Conservation (phyloP, 2,113 vertebrate species). For the Cyprinodon brontotheroides region DNA sequence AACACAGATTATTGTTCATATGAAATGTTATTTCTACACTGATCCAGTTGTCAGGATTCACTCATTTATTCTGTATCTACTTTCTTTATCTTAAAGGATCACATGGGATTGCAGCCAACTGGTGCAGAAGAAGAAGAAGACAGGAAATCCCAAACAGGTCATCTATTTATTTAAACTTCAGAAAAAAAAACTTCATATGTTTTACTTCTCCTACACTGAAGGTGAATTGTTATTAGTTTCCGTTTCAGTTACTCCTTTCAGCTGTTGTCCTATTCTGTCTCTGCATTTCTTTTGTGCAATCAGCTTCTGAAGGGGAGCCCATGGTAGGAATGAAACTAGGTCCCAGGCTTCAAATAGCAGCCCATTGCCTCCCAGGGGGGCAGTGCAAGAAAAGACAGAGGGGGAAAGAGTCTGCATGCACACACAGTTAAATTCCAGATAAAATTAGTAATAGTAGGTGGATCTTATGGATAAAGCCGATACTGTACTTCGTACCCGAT, state of each 20-base stretch:
- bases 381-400: constrained; percentile 58
- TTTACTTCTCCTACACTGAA: neutral
- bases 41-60: neutral
- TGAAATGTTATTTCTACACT: neutral
- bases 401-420: constrained; percentile 19
- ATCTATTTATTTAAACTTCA: neutral
- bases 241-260: constrained; percentile 19
- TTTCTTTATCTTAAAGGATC: neutral
- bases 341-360: constrained; percentile 78
- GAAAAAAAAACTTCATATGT: constrained; percentile 8
- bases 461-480: constrained; percentile 71
- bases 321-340: constrained; percentile 69
- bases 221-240: constrained; percentile 19
- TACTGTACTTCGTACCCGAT: constrained; percentile 70
- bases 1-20: neutral
- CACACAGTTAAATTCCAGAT: constrained; percentile 1
- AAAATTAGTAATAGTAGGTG: constrained; percentile 50
- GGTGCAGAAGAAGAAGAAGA: neutral
- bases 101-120: neutral
- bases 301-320: constrained; percentile 72
- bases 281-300: constrained; percentile 67
- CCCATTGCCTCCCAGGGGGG: constrained; percentile 64
- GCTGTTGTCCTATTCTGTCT: constrained; percentile 8
- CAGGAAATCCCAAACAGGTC: constrained; percentile 1
- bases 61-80: neutral